These are phyloP conservation scores for Mormyrus lacerda DNA, from an alignment of 2,113 vertebrate genomes.

Conservation along the genomic window DNA sequence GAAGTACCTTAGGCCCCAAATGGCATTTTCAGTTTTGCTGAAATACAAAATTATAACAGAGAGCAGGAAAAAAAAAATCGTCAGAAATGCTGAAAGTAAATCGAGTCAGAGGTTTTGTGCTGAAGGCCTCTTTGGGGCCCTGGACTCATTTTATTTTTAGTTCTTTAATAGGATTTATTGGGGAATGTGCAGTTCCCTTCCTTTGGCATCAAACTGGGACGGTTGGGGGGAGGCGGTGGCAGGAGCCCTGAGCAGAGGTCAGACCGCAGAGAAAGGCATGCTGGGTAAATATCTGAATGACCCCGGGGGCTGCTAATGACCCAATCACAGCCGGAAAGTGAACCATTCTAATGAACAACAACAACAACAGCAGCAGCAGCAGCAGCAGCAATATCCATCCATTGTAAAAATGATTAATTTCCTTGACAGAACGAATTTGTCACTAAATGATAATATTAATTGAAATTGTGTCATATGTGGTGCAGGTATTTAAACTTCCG, in stretches of 20 bases:
- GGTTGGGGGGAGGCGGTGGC: not conserved
- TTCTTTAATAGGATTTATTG: conserved; percentile 5
- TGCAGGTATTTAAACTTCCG: not conserved
- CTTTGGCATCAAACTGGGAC: not conserved
- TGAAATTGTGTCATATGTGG: not conserved
- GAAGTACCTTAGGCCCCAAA: not conserved
- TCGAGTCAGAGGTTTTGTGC: not conserved
- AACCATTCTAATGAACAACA: not conserved
- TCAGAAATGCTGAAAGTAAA: not conserved
- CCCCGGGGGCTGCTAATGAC: not conserved
- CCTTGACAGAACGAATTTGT: not conserved
- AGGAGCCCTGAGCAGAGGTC: not conserved
- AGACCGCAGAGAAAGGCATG: not conserved
- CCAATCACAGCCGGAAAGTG: not conserved
- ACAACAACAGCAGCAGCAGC: not conserved
- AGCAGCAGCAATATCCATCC: not conserved
- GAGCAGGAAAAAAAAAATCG: not conserved
- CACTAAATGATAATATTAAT: not conserved
- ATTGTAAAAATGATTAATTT: not conserved
- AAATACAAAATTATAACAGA: not conserved
- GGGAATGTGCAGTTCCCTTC: not conserved
- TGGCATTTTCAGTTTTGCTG: not conserved
- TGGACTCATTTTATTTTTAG: not conserved
- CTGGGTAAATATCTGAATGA: not conserved
- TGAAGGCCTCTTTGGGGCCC: not conserved